These are phyloP conservation scores for Kryptolebias marmoratus DNA, from an alignment of 2,113 vertebrate genomes.

Conservation along the genomic window DNA sequence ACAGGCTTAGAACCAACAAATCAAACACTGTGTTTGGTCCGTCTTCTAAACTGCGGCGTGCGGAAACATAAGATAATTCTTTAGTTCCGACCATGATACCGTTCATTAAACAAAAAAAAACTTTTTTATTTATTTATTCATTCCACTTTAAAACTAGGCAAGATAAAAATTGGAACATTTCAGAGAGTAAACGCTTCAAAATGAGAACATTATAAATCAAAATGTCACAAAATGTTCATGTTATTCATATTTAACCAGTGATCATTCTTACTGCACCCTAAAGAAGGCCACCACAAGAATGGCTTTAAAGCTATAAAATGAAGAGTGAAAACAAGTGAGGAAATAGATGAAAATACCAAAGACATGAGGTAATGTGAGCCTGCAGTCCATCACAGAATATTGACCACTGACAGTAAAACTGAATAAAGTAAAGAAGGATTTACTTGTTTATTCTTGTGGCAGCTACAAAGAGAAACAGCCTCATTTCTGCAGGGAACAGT, in stretches of 20 bases:
- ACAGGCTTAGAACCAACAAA: neutral
- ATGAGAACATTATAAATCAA: neutral
- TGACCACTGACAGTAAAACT: slow-evolving; percentile 6
- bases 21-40: slow-evolving; percentile 1
- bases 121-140: no score
- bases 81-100: neutral
- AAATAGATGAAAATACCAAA: slow-evolving; percentile 23
- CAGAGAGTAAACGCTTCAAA: neutral
- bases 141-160: neutral
- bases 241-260: neutral
- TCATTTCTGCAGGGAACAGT: neutral
- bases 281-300: slow-evolving; percentile 12
- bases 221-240: neutral
- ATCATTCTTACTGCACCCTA: neutral
- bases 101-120: no score
- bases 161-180: neutral
- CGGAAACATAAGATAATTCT: neutral
- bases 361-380: slow-evolving; percentile 44
- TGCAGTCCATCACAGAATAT: slow-evolving; percentile 19
- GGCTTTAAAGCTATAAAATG: slow-evolving; percentile 13
- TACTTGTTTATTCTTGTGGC: neutral
- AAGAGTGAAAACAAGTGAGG: slow-evolving; percentile 26
- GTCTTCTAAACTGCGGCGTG: neutral
- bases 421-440: neutral
- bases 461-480: neutral